A percentile compares a stretch with the other conserved stretches of the same genome.
phyloP scores from a whole-genome alignment of 2,113 vertebrate species.

The Gallinago jamesoni region DNA sequence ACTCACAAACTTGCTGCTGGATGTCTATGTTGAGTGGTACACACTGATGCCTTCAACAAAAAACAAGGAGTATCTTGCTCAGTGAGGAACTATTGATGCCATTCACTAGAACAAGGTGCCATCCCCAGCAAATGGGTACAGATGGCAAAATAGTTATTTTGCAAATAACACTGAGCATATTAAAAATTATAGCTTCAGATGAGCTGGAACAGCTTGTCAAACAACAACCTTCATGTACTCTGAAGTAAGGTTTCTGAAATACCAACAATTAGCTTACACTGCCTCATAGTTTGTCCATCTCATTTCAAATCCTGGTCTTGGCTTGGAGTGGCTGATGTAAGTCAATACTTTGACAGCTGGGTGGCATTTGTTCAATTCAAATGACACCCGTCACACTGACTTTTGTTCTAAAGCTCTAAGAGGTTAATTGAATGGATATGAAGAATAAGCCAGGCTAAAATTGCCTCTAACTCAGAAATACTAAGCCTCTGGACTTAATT shows the following conservation, averaged over 20 bases:
- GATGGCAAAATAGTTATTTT: not conserved
- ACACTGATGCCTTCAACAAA: not conserved
- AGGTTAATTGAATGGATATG: conserved; percentile 76
- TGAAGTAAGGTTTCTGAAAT: not conserved
- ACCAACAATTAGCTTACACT: not conserved
- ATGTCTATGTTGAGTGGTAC: not conserved
- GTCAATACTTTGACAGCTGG: conserved; percentile 52
- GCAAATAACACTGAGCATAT: not conserved
- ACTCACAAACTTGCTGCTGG: not conserved
- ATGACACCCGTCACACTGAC: conserved; percentile 21
- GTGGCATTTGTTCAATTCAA: conserved; percentile 73
- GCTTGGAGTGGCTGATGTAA: conserved; percentile 3
- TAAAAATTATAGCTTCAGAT: not conserved
- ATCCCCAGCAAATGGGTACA: not conserved
- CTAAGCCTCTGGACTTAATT: conserved; percentile 63
- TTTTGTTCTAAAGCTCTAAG: conserved; percentile 65
- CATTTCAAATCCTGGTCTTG: conserved; percentile 17
- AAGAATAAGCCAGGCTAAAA: conserved; percentile 69
- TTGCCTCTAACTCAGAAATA: conserved; percentile 54
- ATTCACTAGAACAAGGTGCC: not conserved
- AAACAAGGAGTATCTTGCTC: not conserved
- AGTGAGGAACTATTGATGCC: not conserved
- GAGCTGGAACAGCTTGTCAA: not conserved
- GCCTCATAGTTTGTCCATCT: not conserved
- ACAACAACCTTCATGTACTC: accelerated